Base-by-base conservation (phyloP, 2,113 vertebrate species). In the Tragelaphus imberbis region DNA sequence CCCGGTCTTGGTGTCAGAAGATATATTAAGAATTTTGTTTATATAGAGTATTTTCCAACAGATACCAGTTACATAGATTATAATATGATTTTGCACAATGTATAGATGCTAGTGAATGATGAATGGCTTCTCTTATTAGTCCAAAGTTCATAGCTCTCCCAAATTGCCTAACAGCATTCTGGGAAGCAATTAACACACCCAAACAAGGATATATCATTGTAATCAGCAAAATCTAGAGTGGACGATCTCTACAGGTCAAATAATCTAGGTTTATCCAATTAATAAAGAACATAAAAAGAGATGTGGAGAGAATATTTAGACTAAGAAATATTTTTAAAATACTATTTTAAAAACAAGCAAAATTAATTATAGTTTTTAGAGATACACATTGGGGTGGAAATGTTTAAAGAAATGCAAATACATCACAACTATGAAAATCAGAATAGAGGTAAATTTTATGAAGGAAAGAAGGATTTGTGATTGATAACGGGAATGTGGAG, bases 161-260 rank as follows among this genome's bases (percentile, higher is more conserved):
- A 96, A 93, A 95, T 14, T 65, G 59, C 40, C 82, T 81, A 93
- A 89, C 23, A 61, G 53, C 33, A 63, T 59, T 58, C 89, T 88
- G 80, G 82, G 49, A 94, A 85, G 77, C 71, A 96, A 97, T 92
- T 85, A 97, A 96, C 85, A 91, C 23, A 81, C 23, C 33, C 56
- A 96, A 96, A 94, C 33, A 92, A 88, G 71, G 9, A 33, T 13
- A 53, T 15, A 61, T 36, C 56, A 63, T 28, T 36, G 17, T 55
- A 86, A 71, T 95, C 80, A 90, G 77, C 28, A 94, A 87, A 94
- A 85, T 84, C 30, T n/a, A 51, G 27, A 84, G 16, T 44, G 10
- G 11, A 19, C 33, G 30, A 71, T 63, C 51, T 81, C 65, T 44
- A 88, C 1, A 81, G 68, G 55, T 94, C 59, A 92, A 89, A 87